These are phyloP conservation scores for Ceramica pisi DNA, from an alignment of 2,888 invertebrate genomes.

Conservation along the genomic window DNA sequence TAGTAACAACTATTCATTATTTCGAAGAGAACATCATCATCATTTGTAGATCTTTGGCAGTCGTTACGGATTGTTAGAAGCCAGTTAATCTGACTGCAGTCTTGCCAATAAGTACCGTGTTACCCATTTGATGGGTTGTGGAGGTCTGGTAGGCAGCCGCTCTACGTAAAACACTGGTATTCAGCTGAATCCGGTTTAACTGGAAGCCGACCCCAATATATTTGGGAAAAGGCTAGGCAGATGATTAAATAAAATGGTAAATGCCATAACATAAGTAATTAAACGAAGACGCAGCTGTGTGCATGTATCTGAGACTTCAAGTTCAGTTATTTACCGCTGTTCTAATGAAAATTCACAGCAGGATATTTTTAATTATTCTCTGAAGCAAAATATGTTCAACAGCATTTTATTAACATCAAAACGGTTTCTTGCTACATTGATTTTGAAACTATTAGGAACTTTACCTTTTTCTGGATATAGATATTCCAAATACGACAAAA, in stretches of 20 bases:
- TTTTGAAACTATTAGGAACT: background rate
- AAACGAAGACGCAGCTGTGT: background rate
- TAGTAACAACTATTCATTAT: background rate
- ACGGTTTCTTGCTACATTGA: background rate
- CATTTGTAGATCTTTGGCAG: too few species aligned
- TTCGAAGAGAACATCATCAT: background rate
- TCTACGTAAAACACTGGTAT: too few species aligned
- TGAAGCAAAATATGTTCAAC: too few species aligned
- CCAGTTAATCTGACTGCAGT: too few species aligned
- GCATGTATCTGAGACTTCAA: background rate
- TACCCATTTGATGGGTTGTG: too few species aligned
- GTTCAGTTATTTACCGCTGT: background rate
- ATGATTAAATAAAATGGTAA: background rate
- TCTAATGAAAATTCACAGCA: constrained; percentile 15
- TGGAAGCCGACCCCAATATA: too few species aligned
- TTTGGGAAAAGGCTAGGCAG: too few species aligned
- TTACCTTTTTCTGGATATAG: too few species aligned
- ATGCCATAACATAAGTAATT: background rate
- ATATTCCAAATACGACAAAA: background rate
- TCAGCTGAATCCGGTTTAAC: too few species aligned
- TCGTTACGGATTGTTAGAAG: too few species aligned
- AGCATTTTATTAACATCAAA: background rate
- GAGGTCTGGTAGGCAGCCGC: too few species aligned
- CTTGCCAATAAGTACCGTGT: too few species aligned
- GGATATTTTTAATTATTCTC: constrained; percentile 4